Evolutionary conservation across 2,888 invertebrate species (phyloP), one percentile per base, ranked within the genome.

Genomic region (Eulithis testata): DNA sequence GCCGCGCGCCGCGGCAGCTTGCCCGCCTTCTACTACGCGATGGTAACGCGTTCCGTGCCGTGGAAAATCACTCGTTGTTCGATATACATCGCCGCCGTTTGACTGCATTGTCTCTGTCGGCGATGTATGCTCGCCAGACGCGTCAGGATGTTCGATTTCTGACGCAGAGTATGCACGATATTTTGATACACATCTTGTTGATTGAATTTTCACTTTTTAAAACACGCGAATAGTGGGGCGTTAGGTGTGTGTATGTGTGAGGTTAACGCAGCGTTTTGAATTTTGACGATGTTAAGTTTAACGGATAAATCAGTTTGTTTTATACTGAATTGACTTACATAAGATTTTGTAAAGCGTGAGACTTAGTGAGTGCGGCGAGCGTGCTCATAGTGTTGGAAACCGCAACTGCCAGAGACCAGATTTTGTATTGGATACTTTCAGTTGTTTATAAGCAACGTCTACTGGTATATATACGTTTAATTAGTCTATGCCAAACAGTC

Each of bases 1-100:
- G 89, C 89, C 86, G 84, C 84, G 82, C 85, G 55, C 40, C 59
- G 61, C 51, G 81, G 72, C 79, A 81, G 82, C 83, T 79, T 81
- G 79, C 47, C 47, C 76, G 82, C 82, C 85, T 78, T 80, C 77
- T 79, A 86, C 88, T 85, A 84, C 82, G 86, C 76, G 78, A 80
- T 80, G 81, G 83, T 85, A 83, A 89, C 90, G 90, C 90, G 86
- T 78, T 83, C 80, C 75, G 76, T 79, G 73, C 79, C 79, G 85
- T 85, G 86, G 89, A 88, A 86, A 85, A 85, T 81, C 82, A 82
- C 85, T 77, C 85, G 74, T 75, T 74, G 83, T 76, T 79, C 83
- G 81, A 68, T 76, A 73, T 88, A 86, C 90, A 89, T 81, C 78
- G 89, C 84, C 78, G 89, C 84, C 73, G 82, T 79, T 70, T 60